A percentile compares a stretch with the other conserved stretches of the same genome.
Conservation (phyloP, 2,113 vertebrate species). For the Phaethornis superciliosus region DNA sequence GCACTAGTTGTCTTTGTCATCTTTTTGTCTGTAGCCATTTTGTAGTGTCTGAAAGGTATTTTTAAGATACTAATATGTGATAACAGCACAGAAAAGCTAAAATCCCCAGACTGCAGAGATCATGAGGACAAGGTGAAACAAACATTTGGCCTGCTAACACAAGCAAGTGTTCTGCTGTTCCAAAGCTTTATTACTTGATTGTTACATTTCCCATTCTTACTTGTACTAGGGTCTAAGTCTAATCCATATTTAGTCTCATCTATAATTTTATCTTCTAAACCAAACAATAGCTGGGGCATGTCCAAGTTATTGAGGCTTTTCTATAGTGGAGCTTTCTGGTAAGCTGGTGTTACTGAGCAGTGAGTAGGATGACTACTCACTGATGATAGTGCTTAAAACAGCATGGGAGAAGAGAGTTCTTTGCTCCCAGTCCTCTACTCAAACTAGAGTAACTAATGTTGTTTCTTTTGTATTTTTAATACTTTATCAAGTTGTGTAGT, state of each 20-base stretch:
- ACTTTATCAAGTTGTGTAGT: background rate
- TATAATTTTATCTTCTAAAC: background rate
- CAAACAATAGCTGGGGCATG: too few species aligned
- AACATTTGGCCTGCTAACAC: background rate
- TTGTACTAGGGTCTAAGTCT: background rate
- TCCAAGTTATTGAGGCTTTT: background rate
- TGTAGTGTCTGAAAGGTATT: background rate
- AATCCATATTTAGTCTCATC: background rate
- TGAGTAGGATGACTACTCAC: background rate
- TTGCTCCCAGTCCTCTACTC: background rate
- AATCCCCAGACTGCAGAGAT: background rate
- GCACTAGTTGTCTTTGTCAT: background rate
- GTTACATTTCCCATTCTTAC: background rate
- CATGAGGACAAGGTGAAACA: background rate
- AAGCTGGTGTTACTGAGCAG: background rate
- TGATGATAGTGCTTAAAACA: background rate
- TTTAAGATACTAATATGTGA: background rate
- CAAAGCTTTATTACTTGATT: background rate
- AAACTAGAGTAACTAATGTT: background rate
- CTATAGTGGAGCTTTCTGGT: background rate
- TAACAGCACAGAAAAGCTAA: background rate
- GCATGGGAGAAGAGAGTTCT: background rate
- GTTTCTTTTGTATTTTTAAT: background rate
- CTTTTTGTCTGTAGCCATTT: background rate
- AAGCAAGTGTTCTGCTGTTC: background rate